These are phyloP conservation scores for Lampris megalopsis DNA, from an alignment of 2,113 vertebrate genomes.

Conservation along the genomic window DNA sequence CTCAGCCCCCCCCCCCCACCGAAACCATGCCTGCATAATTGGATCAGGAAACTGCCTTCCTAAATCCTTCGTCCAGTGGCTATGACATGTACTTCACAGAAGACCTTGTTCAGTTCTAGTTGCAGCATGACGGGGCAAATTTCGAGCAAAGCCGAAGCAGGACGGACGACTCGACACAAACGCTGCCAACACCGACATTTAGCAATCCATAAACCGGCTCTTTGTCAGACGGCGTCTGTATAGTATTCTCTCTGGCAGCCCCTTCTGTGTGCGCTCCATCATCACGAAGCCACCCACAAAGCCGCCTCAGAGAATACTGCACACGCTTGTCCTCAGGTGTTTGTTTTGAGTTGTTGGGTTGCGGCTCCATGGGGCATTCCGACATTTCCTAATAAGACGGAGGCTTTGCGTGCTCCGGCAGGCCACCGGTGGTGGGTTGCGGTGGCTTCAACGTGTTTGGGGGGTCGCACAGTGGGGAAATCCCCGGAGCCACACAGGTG, in stretches of 20 bases:
- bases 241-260: slow-evolving; percentile 26
- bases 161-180: slow-evolving; percentile 2
- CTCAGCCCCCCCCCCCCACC: slow-evolving; percentile 39
- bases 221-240: slow-evolving; percentile 5
- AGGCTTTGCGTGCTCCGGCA: slow-evolving; percentile 42
- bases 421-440: not conserved
- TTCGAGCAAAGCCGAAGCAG: slow-evolving; percentile 1
- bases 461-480: no score
- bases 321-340: slow-evolving; percentile 48
- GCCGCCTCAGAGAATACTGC: slow-evolving; percentile 35
- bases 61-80: slow-evolving; percentile 9
- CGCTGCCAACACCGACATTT: slow-evolving; percentile 10
- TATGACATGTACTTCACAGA: slow-evolving; percentile 7
- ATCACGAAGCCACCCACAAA: slow-evolving; percentile 27
- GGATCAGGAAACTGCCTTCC: slow-evolving; percentile 44
- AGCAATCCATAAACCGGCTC: slow-evolving; percentile 19
- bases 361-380: slow-evolving; percentile 60
- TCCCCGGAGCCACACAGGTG: no score
- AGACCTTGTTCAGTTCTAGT: slow-evolving; percentile 29
- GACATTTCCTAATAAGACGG: slow-evolving; percentile 31
- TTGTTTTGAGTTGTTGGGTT: slow-evolving; percentile 58
- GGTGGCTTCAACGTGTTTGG: no score
- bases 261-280: slow-evolving; percentile 32
- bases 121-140: slow-evolving; percentile 31
- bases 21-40: slow-evolving; percentile 27